Percentiles rank a stretch among this genome's conserved stretches.
Conservation (phyloP, 2,113 vertebrate species). For the Junco hyemalis region DNA sequence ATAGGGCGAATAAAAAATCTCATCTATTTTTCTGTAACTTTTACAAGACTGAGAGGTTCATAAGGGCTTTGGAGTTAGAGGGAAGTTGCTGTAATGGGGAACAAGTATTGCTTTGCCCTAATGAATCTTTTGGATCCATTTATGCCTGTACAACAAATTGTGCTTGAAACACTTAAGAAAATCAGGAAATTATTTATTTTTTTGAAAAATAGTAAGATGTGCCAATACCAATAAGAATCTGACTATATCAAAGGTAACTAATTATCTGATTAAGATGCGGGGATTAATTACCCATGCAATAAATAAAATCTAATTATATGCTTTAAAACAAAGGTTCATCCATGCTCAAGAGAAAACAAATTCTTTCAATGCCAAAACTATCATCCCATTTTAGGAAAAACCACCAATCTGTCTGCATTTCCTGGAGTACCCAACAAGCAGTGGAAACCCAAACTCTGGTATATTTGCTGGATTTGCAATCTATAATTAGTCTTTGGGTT, state of each 20-base stretch:
- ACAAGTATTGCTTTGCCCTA: not conserved
- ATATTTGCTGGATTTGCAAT: not conserved
- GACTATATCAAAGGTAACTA: not conserved
- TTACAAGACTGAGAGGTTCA: not conserved
- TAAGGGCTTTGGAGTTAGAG: not conserved
- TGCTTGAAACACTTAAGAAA: not conserved
- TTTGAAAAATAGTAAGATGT: not conserved
- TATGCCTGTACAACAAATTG: not conserved
- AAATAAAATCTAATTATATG: not conserved
- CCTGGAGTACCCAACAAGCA: not conserved
- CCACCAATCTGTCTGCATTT: not conserved
- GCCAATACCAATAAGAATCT: not conserved
- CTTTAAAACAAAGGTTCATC: not conserved
- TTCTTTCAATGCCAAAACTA: not conserved
- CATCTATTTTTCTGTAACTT: not conserved
- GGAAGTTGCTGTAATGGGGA: not conserved
- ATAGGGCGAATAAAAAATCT: not conserved
- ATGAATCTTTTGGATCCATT: not conserved
- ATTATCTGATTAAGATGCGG: not conserved
- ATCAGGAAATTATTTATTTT: not conserved
- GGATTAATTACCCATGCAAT: not conserved
- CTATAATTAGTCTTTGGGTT: not conserved
- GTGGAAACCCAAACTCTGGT: not conserved
- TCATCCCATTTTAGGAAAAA: not conserved
- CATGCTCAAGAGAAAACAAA: not conserved